Evolutionary conservation across 2,113 vertebrate genomes (phyloP), one percentile per base, ranked within the genome.

Genomic region (Reinhardtius hippoglossoides): DNA sequence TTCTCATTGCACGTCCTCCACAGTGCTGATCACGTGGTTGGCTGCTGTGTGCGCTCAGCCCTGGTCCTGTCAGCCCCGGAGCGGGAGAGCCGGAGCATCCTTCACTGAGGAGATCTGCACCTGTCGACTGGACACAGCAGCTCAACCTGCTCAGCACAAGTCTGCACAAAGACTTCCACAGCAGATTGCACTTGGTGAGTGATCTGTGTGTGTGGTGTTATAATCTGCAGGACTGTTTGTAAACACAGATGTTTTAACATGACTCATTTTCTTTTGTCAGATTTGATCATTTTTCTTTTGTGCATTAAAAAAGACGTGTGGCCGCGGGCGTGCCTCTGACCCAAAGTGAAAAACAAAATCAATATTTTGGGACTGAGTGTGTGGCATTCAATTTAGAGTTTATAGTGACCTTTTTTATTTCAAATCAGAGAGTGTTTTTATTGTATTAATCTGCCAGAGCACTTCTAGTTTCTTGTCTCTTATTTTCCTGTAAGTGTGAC

Each of bases 21-120:
- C 68, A 67, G 73, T 75, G 55, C 55, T 23, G 82, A 81, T 92
- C 89, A 92, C 79, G 87, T 92, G 91, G 91, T 78, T 67, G 72
- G 37, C 67, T 82, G 76, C 79, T 57, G 85, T 83, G 74, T 82
- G 74, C 61, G 79, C 76, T 71, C 71, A 79, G 63, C 69, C 58
- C 42, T 42, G 40, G 10, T 42, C n/a, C 44, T 76, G 24, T 35
- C 44, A 48, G 69, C 66, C 80, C 44, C 40, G 14, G 72, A 77
- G 86, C 76, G 52, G 44, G 60, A 81, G 68, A 79, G 48, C 3
- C 6, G 2, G 81, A 84, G 74, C 87, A 71, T 90, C 86, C 55
- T 56, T 82, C 71, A 78, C 61, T 67, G 79, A 58, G 24, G 15
- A 70, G 80, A 61, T 54, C 71, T 40, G 67, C 85, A 89, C 85